Evolutionary conservation across 2,888 invertebrate species (phyloP).

Genomic region (Pteria penguin): DNA sequence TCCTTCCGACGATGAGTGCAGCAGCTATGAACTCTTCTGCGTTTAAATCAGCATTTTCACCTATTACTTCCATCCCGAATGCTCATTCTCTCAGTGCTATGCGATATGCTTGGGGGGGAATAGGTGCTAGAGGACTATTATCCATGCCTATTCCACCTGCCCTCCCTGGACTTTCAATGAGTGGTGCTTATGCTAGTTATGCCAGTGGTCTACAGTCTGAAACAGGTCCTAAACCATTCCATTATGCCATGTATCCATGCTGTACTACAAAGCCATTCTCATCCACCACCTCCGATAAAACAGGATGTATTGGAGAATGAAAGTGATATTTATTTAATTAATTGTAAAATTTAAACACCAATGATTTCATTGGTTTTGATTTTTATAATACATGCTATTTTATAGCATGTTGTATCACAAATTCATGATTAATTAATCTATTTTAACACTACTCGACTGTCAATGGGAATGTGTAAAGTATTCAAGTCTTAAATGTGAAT

Average conservation of each 20-base stretch:
- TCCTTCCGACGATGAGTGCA: slow-evolving; percentile 26
- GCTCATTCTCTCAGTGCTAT: slow-evolving; percentile 68
- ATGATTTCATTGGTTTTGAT: too few relatives aligned
- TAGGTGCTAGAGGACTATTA: slow-evolving; percentile 62
- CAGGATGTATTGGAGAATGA: slow-evolving; percentile 67
- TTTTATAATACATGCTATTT: too few relatives aligned
- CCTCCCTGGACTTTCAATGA: slow-evolving; percentile 69
- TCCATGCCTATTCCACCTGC: slow-evolving; percentile 72
- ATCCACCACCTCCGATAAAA: slow-evolving; percentile 53
- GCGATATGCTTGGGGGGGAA: slow-evolving; percentile 69
- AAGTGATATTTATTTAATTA: too few relatives aligned
- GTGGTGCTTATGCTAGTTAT: slow-evolving; percentile 63
- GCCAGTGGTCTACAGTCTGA: slow-evolving; percentile 57
- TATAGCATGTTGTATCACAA: too few relatives aligned
- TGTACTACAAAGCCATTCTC: slow-evolving; percentile 65
- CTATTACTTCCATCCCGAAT: slow-evolving; percentile 68
- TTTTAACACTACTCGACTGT: too few relatives aligned
- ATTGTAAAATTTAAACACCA: too few relatives aligned
- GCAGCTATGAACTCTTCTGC: slow-evolving; percentile 54
- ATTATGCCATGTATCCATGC: slow-evolving; percentile 70
- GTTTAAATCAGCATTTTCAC: slow-evolving; percentile 77
- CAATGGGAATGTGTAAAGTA: too few relatives aligned
- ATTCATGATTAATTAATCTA: too few relatives aligned
- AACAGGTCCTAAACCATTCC: slow-evolving; percentile 56
- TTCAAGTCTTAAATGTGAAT: too few relatives aligned